Base-by-base conservation (phyloP, 1,140 invertebrate species). In the Tetramorium simillimum region DNA sequence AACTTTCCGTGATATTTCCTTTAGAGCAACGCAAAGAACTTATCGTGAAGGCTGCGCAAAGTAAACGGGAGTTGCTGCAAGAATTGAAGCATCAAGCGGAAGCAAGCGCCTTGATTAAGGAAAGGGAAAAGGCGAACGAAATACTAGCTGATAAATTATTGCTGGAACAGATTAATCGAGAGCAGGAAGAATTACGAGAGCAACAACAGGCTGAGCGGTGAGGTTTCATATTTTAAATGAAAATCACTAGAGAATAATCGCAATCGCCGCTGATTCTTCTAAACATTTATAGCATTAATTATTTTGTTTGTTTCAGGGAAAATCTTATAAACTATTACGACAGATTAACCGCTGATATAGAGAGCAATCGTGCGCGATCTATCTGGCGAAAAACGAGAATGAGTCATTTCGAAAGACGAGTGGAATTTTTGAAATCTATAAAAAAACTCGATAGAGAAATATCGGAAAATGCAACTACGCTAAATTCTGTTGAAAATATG, bases 371-470 rank as follows among this genome's bases (percentile, higher is more conserved):
- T 72, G 90, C 95, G 21, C 95, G 95, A 86, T 95, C 96, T 0
- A 95, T 96, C 80, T 97, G 96, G 96, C 96, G 96, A 88, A 95
- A 95, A n/a, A 95, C 95, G 93, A 94, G 96, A 65, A 95, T 96
- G 92, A 95, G 95, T 86, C 91, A 96, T 51, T 96, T 96, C 81
- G 95, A 96, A 65, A 94, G 95, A 89, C 94, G 96, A 91, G 94
- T 96, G 0, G 63, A 88, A 5, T 56, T 88, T 3, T 73, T 94
- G 16, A 70, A 84, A 14, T 75, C 69, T 37, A 9, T 60, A 24
- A 84, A 49, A n/a, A 73, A 12, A n/a, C 10, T 28, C 14, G 69
- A 84, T 14, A 46, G 2, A 12, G 56, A 58, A 21, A 46, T 73
- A 18, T 49, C 24, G 4, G 40, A 60, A 37, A 75, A 46, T 46